Evolutionary conservation across 2,888 invertebrate genomes (phyloP).

Genomic region (Lordiphosa andalusiaca): DNA sequence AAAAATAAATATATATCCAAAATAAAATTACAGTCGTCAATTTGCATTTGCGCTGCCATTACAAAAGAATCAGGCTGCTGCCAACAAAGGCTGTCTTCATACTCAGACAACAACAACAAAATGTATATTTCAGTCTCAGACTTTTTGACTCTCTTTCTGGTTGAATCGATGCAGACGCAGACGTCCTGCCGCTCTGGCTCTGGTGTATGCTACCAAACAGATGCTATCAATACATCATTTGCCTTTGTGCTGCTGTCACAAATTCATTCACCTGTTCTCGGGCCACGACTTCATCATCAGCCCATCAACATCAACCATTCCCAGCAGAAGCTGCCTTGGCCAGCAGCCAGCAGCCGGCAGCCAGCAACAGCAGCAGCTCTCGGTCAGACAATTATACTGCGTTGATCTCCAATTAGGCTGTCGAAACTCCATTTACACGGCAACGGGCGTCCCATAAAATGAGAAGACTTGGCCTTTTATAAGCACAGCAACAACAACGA

Average conservation of each 20-base stretch:
- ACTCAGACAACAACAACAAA: slow-evolving; percentile 11
- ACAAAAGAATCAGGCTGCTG: slow-evolving; percentile 13
- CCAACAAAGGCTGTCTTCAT: slow-evolving; percentile 17
- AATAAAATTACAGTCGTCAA: slow-evolving; percentile 38
- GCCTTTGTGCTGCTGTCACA: slow-evolving; percentile 68
- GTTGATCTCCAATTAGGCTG: slow-evolving; percentile 76
- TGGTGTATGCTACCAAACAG: slow-evolving; percentile 62
- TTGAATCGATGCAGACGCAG: slow-evolving; percentile 52
- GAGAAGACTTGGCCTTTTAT: slow-evolving; percentile 46
- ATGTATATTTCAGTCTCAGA: slow-evolving; percentile 13
- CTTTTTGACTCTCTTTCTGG: slow-evolving; percentile 30
- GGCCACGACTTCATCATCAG: slow-evolving; percentile 63
- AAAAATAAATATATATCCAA: too few relatives aligned
- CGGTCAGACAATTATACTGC: slow-evolving; percentile 67
- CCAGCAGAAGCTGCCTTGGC: slow-evolving; percentile 19
- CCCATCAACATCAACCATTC: slow-evolving; percentile 8
- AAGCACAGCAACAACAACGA: slow-evolving; percentile 25
- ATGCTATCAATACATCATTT: slow-evolving; percentile 75
- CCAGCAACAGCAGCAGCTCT: slow-evolving; percentile 28
- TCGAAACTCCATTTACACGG: slow-evolving; percentile 75
- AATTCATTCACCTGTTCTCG: slow-evolving; percentile 74
- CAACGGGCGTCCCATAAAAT: slow-evolving; percentile 61
- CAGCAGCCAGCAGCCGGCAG: too few relatives aligned
- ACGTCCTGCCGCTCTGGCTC: slow-evolving; percentile 61
- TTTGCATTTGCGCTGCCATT: slow-evolving; percentile 45